Evolutionary conservation across 2,797 vertebrate genomes (phyloP).

Genomic region (Spheniscus humboldti): DNA sequence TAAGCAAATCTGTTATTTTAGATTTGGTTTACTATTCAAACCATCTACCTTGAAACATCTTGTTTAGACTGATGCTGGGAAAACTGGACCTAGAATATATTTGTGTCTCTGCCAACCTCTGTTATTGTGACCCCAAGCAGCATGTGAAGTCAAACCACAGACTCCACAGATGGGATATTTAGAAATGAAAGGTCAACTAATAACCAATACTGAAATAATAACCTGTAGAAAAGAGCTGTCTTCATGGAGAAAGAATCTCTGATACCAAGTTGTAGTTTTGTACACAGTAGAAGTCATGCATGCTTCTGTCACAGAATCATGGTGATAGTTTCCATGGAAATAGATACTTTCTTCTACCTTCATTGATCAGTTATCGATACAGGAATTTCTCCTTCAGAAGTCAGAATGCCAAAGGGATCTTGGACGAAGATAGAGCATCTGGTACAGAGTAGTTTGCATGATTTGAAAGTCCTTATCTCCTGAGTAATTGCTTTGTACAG

Average conservation of each 20-base stretch:
- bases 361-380: neutral
- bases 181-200: neutral
- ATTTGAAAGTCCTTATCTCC: neutral
- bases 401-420: neutral
- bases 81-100: neutral
- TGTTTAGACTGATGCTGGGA: neutral
- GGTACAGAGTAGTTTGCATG: neutral
- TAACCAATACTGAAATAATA: neutral
- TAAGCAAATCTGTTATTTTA: neutral
- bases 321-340: neutral
- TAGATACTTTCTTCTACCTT: neutral
- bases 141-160: neutral
- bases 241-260: neutral
- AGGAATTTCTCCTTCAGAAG: neutral
- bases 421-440: neutral
- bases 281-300: neutral
- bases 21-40: neutral
- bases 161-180: neutral
- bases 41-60: neutral
- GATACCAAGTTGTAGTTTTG: neutral
- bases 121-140: neutral
- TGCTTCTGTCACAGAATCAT: neutral
- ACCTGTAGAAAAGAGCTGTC: neutral
- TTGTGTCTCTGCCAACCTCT: neutral
- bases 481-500: neutral